Evolutionary conservation across 2,797 vertebrate species (phyloP).

Genomic region (Epinephelus coioides): DNA sequence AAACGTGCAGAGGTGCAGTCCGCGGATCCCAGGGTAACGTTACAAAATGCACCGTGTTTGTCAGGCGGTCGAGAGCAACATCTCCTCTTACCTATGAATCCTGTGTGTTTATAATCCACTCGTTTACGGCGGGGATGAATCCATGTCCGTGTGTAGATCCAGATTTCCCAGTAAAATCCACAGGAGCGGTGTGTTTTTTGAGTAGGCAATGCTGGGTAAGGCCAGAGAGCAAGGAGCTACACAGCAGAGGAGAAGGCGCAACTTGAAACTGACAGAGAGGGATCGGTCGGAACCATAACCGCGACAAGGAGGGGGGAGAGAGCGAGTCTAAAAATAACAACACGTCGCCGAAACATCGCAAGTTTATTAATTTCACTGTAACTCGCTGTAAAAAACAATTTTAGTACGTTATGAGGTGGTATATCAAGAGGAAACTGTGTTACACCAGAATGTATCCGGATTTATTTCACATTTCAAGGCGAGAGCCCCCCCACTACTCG

Average conservation of each 20-base stretch:
- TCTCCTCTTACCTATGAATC: constrained; percentile 66
- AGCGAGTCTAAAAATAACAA: neutral
- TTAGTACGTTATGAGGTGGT: rapidly evolving
- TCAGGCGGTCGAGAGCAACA: neutral
- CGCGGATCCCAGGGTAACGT: constrained; percentile 54
- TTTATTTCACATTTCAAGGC: rapidly evolving
- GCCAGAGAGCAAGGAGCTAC: constrained; percentile 30
- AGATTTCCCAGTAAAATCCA: constrained; percentile 16
- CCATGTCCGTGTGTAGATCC: constrained; percentile 50
- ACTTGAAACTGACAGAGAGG: constrained; percentile 85
- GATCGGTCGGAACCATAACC: constrained; percentile 61
- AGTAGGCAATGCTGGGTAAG: neutral
- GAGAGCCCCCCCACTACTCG: constrained; percentile 13
- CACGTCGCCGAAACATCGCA: neutral
- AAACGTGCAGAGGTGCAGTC: constrained; percentile 68
- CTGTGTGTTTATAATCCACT: constrained; percentile 48
- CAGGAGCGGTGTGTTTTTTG: neutral
- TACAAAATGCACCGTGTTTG: constrained; percentile 45
- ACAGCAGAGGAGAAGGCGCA: constrained; percentile 73
- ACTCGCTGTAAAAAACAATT: no score
- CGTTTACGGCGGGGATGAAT: neutral
- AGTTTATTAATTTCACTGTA: rapidly evolving
- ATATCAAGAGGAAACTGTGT: rapidly evolving
- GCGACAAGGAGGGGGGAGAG: constrained; percentile 30
- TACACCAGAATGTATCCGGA: rapidly evolving